Base-by-base conservation (phyloP, 2,888 invertebrate species). In the Pristionchus fissidentatus region DNA sequence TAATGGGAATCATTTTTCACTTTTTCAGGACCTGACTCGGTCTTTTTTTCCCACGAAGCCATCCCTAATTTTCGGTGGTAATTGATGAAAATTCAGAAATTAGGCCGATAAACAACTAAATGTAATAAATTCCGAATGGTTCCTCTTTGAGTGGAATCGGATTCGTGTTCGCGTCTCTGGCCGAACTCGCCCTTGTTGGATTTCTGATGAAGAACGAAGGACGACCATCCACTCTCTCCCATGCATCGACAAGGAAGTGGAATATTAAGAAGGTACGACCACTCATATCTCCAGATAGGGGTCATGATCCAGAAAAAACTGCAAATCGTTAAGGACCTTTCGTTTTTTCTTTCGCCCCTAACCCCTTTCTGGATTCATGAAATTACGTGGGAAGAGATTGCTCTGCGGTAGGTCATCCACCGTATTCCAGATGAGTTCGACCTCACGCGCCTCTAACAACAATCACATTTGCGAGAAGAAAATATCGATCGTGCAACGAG, bases 161-260 rank as follows among this genome's bases (percentile, higher is more conserved):
- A 49, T 92, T 92, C 84, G 91, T 92, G 29, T 92, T 91, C 80
- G 91, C 90, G 22, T 91, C 92, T 8, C 84, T 92, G 41, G 86
- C 92, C 38, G 92, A 92, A 85, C 87, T 92, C 60, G 92, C 92
- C 4, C 86, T 89, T 13, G 87, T 92, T 55, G 92, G 92, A 13
- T 92, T 87, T 83, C 78, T 90, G 81, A 90, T 87, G 85, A 83
- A 90, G 32, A 87, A 91, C 82, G 90, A 91, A 79, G 90, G 89
- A n/a, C 81, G 86, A 60, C 87, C 88, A 29, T 35, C 29, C 3
- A 52, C 82, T 82, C 70, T 82, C 46, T 43, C 66, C 46, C 38
- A 80, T 62, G 7, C 35, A 0, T 82, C 82, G 15, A 52, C 66
- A 22, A 66, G 82, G 66, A 82, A 82, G 32, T 82, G 82, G 82